Evolutionary conservation across 2,888 invertebrate species (phyloP).

Genomic region (Eumerus sabulonum): DNA sequence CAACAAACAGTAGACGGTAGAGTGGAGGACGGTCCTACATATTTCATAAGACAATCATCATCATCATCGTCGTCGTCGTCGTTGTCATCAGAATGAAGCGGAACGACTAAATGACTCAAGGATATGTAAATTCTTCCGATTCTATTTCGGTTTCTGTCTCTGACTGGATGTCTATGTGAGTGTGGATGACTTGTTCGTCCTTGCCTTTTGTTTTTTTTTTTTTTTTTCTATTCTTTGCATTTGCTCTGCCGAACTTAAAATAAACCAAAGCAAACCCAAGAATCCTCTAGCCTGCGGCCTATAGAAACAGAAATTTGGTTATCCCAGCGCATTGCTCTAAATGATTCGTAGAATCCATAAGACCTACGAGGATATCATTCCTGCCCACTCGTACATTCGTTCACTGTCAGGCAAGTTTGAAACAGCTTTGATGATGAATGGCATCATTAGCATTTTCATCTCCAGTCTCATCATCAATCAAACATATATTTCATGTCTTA

Average conservation of each 20-base stretch:
- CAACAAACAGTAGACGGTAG: conserved; percentile 23
- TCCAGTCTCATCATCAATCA: conserved; percentile 62
- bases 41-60: conserved; percentile 49
- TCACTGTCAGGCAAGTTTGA: conserved; percentile 22
- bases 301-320: conserved; percentile 42
- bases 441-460: conserved; percentile 61
- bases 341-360: not conserved
- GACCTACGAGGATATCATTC: conserved; percentile 29
- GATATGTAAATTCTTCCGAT: conserved; percentile 48
- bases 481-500: conserved; percentile 61
- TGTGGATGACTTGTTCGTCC: not conserved
- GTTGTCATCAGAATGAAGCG: conserved; percentile 33
- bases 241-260: conserved; percentile 39
- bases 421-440: conserved; percentile 56
- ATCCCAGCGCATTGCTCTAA: conserved; percentile 1
- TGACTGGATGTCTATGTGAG: too few relatives aligned
- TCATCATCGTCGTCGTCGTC: too few relatives aligned
- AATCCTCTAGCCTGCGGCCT: conserved; percentile 31
- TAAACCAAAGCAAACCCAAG: conserved; percentile 32
- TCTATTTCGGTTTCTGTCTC: not conserved
- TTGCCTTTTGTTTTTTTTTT: too few relatives aligned
- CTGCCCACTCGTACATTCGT: not conserved
- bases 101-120: conserved; percentile 49
- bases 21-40: conserved; percentile 20
- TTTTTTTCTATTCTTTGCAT: not conserved